These are phyloP conservation scores for Ooceraea biroi DNA, from an alignment of 1,140 invertebrate genomes.

Conservation along the genomic window DNA sequence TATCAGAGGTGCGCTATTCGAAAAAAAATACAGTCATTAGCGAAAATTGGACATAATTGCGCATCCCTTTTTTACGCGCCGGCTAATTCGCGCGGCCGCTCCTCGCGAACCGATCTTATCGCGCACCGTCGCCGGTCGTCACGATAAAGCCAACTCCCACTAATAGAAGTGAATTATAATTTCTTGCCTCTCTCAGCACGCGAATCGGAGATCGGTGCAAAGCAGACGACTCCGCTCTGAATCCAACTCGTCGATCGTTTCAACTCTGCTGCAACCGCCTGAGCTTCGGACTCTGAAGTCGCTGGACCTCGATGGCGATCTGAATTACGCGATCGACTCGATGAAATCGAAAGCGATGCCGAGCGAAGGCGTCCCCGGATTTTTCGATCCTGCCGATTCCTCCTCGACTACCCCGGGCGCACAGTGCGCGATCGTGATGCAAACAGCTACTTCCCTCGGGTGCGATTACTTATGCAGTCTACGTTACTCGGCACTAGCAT, in stretches of 20 bases:
- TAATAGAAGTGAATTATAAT: slow-evolving; percentile 23
- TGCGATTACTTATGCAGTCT: slow-evolving; percentile 78
- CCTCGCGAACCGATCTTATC: slow-evolving; percentile 52
- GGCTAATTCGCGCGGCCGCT: slow-evolving; percentile 19
- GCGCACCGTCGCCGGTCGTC: slow-evolving; percentile 4
- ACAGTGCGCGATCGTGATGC: slow-evolving; percentile 35
- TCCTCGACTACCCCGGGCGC: not conserved
- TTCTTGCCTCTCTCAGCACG: too few species aligned
- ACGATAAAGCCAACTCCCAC: slow-evolving; percentile 10
- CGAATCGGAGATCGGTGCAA: too few species aligned
- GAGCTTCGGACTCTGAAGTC: too few species aligned
- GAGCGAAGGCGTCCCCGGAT: too few species aligned
- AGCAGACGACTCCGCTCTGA: too few species aligned
- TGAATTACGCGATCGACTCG: too few species aligned
- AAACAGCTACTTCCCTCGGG: slow-evolving; percentile 45
- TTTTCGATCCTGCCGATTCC: not conserved
- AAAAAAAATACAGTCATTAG: slow-evolving; percentile 48
- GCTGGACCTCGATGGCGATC: too few species aligned
- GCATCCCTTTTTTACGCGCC: not conserved
- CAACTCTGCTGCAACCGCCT: too few species aligned
- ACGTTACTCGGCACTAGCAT: slow-evolving; percentile 67
- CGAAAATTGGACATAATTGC: slow-evolving; percentile 50
- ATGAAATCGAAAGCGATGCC: too few species aligned
- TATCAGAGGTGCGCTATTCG: slow-evolving; percentile 10
- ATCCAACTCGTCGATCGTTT: too few species aligned